Conservation (phyloP, 2,888 invertebrate species). For the Macrosiphum euphorbiae region DNA sequence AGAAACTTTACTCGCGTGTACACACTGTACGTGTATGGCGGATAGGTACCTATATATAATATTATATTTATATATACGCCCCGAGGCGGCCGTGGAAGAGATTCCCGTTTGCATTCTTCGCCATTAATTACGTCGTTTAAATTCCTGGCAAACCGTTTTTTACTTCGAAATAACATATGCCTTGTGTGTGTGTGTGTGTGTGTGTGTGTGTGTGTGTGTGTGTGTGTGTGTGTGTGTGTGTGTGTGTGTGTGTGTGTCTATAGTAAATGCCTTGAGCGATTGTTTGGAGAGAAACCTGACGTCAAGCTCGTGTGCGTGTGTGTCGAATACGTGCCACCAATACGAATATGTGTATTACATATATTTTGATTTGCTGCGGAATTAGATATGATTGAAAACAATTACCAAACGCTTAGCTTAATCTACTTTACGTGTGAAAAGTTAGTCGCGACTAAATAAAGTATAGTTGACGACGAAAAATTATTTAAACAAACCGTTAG, state of each 20-base stretch:
- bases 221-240: background rate
- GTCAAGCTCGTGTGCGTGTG: background rate
- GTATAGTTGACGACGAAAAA: background rate
- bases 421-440: background rate
- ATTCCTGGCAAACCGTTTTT: conserved; percentile 63
- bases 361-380: conserved; percentile 32
- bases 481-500: background rate
- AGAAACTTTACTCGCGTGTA: background rate
- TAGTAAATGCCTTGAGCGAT: conserved; percentile 55
- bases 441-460: background rate
- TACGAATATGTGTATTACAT: conserved; percentile 23
- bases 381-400: conserved; percentile 38
- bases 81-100: conserved; percentile 46
- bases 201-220: background rate
- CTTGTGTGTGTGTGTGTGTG: background rate
- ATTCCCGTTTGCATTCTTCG: conserved; percentile 61
- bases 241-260: background rate
- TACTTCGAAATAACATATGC: conserved; percentile 49
- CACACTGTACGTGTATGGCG: background rate
- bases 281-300: conserved; percentile 51
- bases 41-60: background rate
- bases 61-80: conserved; percentile 2
- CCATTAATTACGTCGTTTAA: conserved; percentile 64
- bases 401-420: conserved; percentile 16
- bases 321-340: conserved; percentile 40